phyloP scores from a whole-genome alignment of 2,888 invertebrate species.

The Rapana venosa region DNA sequence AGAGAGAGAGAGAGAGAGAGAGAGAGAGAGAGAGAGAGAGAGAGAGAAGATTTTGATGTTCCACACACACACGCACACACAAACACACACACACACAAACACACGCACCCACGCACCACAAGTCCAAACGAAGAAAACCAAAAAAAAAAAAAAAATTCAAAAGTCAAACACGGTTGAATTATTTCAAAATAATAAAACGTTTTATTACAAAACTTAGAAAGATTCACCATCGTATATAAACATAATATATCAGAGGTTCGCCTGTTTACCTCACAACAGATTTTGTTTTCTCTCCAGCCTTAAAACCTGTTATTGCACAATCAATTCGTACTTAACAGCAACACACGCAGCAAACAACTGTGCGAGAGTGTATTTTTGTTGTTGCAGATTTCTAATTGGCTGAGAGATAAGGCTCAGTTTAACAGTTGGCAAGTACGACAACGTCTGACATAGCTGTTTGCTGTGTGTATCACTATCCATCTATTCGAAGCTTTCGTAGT shows the following conservation, averaged over 20 bases:
- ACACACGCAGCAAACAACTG: slow-evolving; percentile 40
- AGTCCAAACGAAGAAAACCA: not conserved
- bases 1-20: slow-evolving; percentile 14
- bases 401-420: not conserved
- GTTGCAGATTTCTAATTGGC: not conserved
- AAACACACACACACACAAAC: not conserved
- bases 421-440: not conserved
- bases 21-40: not conserved
- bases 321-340: slow-evolving; percentile 33
- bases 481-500: not conserved
- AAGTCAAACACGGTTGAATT: not conserved
- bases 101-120: slow-evolving; percentile 4
- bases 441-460: not conserved
- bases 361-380: not conserved
- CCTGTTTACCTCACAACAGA: not conserved
- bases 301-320: slow-evolving; percentile 46
- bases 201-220: slow-evolving; percentile 77
- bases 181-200: slow-evolving; percentile 40
- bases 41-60: no score
- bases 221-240: slow-evolving; percentile 65
- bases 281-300: not conserved
- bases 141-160: not conserved
- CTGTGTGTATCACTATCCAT: not conserved
- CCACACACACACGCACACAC: not conserved
- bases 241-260: slow-evolving; percentile 26